These are phyloP conservation scores for Bradypodion ventrale DNA, from an alignment of 2,797 vertebrate species.

Conservation along the genomic window DNA sequence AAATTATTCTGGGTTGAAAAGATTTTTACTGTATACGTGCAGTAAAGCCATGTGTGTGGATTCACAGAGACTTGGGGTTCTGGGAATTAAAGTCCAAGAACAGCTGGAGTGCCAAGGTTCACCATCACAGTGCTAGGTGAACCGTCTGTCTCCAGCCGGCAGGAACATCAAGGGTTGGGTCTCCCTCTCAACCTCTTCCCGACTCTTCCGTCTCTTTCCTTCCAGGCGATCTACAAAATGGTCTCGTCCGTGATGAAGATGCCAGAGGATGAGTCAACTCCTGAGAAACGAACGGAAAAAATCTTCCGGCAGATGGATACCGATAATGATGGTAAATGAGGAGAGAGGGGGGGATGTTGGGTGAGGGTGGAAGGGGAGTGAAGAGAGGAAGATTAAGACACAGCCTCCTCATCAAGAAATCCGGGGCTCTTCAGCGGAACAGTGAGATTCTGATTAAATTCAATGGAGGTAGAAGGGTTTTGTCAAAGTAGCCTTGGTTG, in stretches of 20 bases:
- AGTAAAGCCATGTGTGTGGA: no score
- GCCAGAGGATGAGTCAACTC: slow-evolving; percentile 98
- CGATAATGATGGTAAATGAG: slow-evolving; percentile 93
- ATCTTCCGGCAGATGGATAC: slow-evolving; percentile 99
- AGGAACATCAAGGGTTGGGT: background rate
- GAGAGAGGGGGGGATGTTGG: no score
- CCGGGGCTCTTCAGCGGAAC: slow-evolving; percentile 35
- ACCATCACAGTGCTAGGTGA: no score
- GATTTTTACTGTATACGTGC: no score
- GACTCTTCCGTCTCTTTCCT: background rate
- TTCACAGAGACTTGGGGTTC: no score
- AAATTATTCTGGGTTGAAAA: no score
- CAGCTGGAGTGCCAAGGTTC: no score
- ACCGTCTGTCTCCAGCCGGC: background rate
- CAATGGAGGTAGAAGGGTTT: background rate
- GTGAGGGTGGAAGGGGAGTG: no score
- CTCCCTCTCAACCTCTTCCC: background rate
- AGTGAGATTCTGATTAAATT: slow-evolving; percentile 52
- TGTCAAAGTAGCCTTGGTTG: background rate
- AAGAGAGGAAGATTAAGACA: slow-evolving; percentile 49
- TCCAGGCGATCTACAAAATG: slow-evolving; percentile 99
- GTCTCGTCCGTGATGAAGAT: slow-evolving; percentile 99
- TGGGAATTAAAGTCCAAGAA: no score
- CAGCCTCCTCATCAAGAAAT: slow-evolving; percentile 63
- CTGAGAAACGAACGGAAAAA: slow-evolving; percentile 98